A percentile compares a stretch with the other conserved stretches of the same genome.
phyloP scores from a whole-genome alignment of 2,888 invertebrate species.

The Caenorhabditis drosophilae region DNA sequence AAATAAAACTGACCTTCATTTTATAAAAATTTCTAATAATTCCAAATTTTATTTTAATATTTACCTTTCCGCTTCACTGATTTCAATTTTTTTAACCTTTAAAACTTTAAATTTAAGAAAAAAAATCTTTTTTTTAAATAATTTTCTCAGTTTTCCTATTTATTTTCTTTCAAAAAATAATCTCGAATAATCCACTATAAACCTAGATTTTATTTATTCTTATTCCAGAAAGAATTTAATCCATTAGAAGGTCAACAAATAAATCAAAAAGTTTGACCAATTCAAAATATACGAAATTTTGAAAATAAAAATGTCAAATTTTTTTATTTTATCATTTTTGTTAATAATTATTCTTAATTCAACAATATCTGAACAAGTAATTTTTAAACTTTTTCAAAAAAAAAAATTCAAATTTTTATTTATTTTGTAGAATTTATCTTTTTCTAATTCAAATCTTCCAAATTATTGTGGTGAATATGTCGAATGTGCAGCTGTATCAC shows the following conservation, averaged over 20 bases:
- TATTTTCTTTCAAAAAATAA: no score
- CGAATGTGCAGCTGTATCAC: conserved; percentile 51
- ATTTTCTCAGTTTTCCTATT: no score
- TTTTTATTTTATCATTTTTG: neutral
- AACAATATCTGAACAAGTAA: neutral
- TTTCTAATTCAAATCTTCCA: neutral
- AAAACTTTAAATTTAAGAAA: no score
- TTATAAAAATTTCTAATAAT: no score
- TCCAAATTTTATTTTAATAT: no score
- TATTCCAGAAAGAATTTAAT: neutral
- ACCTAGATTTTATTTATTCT: neutral
- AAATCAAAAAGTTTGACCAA: neutral
- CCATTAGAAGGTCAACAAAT: neutral
- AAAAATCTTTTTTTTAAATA: no score
- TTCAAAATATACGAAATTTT: neutral
- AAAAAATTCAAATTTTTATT: no score
- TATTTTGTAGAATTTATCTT: no score
- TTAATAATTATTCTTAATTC: neutral
- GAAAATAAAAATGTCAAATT: neutral
- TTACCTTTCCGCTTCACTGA: no score
- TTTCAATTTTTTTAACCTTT: no score
- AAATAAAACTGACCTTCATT: no score
- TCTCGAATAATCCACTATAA: neutral
- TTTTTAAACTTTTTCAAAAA: neutral
- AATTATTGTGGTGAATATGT: conserved; percentile 38